These are phyloP conservation scores for Atrichornis clamosus DNA, from an alignment of 2,113 vertebrate species.

Conservation along the genomic window DNA sequence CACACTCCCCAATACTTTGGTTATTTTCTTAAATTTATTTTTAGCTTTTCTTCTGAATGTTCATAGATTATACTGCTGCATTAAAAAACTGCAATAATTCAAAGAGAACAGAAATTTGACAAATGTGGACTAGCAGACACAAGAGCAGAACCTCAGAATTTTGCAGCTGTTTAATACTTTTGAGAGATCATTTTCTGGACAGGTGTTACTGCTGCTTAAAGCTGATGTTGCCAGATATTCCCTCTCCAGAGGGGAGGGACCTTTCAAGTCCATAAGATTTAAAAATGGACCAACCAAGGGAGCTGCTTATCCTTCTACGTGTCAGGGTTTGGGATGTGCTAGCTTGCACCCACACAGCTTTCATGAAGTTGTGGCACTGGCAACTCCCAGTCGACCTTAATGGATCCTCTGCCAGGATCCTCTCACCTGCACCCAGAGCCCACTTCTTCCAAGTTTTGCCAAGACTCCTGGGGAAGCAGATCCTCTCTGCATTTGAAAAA, in stretches of 20 bases:
- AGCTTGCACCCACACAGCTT: not conserved
- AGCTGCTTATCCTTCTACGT: not conserved
- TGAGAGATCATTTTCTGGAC: not conserved
- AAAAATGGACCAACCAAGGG: not conserved
- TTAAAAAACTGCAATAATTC: slow-evolving; percentile 45
- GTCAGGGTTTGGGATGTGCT: not conserved
- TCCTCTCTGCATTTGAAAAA: not conserved
- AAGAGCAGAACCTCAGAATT: not conserved
- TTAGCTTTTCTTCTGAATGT: slow-evolving; percentile 50
- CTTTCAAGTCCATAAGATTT: not conserved
- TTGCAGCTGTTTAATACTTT: not conserved
- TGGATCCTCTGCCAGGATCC: too few species aligned
- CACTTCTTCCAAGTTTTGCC: not conserved
- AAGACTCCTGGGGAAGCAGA: not conserved
- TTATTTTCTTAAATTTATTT: slow-evolving; percentile 54
- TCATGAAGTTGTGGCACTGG: not conserved
- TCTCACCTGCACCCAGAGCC: not conserved
- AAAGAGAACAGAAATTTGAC: not conserved
- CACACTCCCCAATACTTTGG: slow-evolving; percentile 25
- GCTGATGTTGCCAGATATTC: not conserved
- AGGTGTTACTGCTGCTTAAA: not conserved
- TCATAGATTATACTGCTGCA: not conserved
- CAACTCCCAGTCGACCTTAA: not conserved
- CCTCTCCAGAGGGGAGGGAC: not conserved
- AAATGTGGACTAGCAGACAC: not conserved